Conservation (phyloP, 2,797 vertebrate species). For the Lepidocolaptes lacrymiger region DNA sequence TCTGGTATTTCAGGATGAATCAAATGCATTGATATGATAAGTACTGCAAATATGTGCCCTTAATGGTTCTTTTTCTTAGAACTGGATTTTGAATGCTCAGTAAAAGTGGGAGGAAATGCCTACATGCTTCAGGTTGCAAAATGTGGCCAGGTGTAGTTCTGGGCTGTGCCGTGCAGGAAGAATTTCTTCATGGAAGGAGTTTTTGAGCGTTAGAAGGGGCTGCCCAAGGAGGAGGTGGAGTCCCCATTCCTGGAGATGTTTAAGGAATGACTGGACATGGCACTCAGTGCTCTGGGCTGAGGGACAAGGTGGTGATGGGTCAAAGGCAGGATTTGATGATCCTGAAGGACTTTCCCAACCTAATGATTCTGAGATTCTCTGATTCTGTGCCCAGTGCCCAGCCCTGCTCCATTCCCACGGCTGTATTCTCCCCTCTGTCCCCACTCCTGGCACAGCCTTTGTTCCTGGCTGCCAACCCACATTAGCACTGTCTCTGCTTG, state of each 20-base stretch:
- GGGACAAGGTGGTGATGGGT: accelerated
- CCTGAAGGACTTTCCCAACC: background rate
- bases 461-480: background rate
- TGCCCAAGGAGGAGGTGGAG: background rate
- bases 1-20: background rate
- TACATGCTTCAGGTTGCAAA: background rate
- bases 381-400: accelerated
- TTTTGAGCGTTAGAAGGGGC: background rate
- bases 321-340: accelerated
- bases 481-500: background rate
- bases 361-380: background rate
- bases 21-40: accelerated
- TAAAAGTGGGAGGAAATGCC: background rate
- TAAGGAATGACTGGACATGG: background rate
- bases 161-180: background rate
- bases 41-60: background rate
- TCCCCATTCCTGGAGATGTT: background rate
- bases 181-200: accelerated
- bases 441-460: background rate
- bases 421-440: background rate
- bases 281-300: background rate
- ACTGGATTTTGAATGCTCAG: background rate
- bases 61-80: background rate
- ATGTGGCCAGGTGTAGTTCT: background rate
- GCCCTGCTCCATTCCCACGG: background rate